Base-by-base conservation (phyloP, 2,888 invertebrate species). In the Nowickia ferox region DNA sequence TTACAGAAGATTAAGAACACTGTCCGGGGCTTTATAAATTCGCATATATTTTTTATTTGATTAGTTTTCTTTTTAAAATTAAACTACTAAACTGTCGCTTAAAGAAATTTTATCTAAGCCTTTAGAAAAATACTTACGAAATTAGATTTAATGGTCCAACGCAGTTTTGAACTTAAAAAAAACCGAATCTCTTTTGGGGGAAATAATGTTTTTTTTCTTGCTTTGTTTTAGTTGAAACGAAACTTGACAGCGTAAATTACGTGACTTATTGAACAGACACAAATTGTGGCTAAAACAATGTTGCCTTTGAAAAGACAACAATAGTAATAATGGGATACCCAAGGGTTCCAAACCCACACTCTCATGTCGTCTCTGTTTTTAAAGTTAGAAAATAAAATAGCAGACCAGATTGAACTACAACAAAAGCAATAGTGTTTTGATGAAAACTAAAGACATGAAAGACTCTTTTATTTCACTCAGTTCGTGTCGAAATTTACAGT, bases 161-260 rank as follows among this genome's bases (percentile, higher is more conserved):
- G 65, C 51, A 79, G 71, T 71, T 79, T 75, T 48, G 15, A 44
- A 79, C 55, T 15, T 42, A 30, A 57, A 17, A 38, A 59, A 66
- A 46, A 17, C 10, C n/a, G 10, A 44, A 68, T 1, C 55, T 51
- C 19, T 75, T 75, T 61, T 42, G 44, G 8, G 40, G 66, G 38
- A 71, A 69, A 69, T 19, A 59, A 75, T 55, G 30, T 61, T n/a
- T 46, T 51, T 69, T 74, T 65, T 44, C 0, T 30, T 30, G 30
- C 30, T 30, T 30, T 30, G 2, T 30, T 30, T 30, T 30, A 6
- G 30, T 30, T 30, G 30, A 30, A 30, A 6, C 30, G 30, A 68
- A 83, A 83, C 83, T 75, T 86, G 86, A 86, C 83, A 86, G 79
- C 61, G 53, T 80, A 72, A 83, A 83, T 80, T 80, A 86, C 86